A percentile compares a stretch with the other conserved stretches of the same genome.
Evolutionary conservation across 2,113 vertebrate genomes (phyloP).

Genomic region (Panthera uncia): DNA sequence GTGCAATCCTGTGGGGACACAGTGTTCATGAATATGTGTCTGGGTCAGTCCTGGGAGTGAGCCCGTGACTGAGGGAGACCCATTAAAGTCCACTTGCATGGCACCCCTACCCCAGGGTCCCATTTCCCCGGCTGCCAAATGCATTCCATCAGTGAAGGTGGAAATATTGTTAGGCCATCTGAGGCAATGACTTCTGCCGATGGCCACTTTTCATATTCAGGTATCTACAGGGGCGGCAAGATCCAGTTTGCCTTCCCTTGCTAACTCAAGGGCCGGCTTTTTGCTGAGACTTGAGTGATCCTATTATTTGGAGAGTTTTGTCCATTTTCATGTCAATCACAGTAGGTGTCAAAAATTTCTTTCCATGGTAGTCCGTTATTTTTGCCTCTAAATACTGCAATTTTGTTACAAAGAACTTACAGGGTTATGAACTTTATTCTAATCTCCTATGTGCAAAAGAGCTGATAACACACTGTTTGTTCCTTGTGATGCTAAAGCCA

Average conservation of each 20-base stretch:
- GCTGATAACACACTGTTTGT: not conserved
- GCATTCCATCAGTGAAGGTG: no score
- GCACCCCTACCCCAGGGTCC: not conserved
- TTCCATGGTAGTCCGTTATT: not conserved
- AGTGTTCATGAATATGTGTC: not conserved
- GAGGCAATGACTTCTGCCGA: not conserved
- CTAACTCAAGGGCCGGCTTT: not conserved
- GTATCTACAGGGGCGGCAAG: not conserved
- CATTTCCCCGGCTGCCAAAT: accelerated
- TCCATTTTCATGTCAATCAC: conserved; percentile 50
- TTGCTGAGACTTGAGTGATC: not conserved
- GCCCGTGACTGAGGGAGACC: not conserved
- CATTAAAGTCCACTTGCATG: not conserved
- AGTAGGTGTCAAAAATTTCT: conserved; percentile 48
- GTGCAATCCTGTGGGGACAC: not conserved
- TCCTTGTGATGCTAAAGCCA: not conserved
- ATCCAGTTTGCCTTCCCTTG: not conserved
- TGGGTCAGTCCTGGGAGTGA: not conserved
- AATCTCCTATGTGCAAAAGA: not conserved
- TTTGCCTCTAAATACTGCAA: conserved; percentile 42
- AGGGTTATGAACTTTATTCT: conserved; percentile 26
- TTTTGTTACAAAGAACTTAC: conserved; percentile 37
- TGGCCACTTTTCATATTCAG: not conserved
- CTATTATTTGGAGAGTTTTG: not conserved
- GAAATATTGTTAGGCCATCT: no score